These are phyloP conservation scores for Hirundo rustica DNA, from an alignment of 2,797 vertebrate genomes.

Conservation along the genomic window DNA sequence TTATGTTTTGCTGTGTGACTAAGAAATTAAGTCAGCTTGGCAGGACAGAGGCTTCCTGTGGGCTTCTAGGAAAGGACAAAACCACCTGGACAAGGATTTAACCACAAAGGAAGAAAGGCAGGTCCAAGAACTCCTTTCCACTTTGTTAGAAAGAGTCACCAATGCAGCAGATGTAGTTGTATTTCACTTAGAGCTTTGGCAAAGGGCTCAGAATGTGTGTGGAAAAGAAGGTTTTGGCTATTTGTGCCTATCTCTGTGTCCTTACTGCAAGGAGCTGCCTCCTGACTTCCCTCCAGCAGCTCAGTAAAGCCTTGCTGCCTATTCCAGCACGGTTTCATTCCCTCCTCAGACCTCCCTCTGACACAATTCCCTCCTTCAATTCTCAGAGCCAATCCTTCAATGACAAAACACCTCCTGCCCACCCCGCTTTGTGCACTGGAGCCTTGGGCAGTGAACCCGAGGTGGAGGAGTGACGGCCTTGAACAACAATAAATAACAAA, in stretches of 20 bases:
- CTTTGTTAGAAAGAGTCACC: not conserved
- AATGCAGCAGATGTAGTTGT: not conserved
- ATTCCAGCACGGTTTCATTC: fast-evolving
- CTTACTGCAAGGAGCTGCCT: not conserved
- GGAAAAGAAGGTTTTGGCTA: not conserved
- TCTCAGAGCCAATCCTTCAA: not conserved
- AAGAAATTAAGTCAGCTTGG: not conserved
- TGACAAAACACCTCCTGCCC: not conserved
- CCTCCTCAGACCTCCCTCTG: not conserved
- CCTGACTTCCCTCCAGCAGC: not conserved
- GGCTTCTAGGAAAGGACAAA: not conserved
- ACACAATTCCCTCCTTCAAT: not conserved
- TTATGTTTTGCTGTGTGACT: not conserved
- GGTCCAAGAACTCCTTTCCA: not conserved
- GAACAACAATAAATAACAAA: not conserved
- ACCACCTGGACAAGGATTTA: not conserved
- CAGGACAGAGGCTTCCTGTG: not conserved
- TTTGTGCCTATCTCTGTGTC: not conserved
- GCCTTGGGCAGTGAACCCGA: not conserved
- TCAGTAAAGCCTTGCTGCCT: not conserved
- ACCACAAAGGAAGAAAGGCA: not conserved
- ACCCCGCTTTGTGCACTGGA: fast-evolving
- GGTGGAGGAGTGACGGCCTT: not conserved
- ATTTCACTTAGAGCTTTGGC: not conserved
- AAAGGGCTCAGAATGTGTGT: fast-evolving